These are phyloP conservation scores for Adrianichthys oophorus DNA, from an alignment of 2,797 vertebrate species.

Conservation along the genomic window DNA sequence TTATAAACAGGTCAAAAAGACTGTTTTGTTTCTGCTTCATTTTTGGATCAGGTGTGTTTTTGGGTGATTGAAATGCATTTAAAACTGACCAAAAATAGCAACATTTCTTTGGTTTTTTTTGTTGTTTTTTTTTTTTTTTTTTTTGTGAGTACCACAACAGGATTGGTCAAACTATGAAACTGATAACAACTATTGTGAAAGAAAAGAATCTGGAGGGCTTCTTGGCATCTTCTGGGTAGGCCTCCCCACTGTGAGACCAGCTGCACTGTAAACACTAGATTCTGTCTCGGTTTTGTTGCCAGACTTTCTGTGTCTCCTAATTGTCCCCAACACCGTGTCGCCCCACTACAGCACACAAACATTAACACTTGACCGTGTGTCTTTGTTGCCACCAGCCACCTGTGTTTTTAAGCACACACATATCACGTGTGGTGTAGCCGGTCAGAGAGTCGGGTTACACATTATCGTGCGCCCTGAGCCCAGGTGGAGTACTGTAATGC, in stretches of 20 bases:
- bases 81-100: too few species aligned
- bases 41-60: too few species aligned
- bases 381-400: slow-evolving; percentile 24
- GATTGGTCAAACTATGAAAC: too few species aligned
- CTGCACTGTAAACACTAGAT: slow-evolving; percentile 34
- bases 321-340: slow-evolving; percentile 31
- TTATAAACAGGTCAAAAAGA: too few species aligned
- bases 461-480: slow-evolving; percentile 44
- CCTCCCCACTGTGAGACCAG: slow-evolving; percentile 24
- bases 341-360: slow-evolving; percentile 7
- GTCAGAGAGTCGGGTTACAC: slow-evolving; percentile 65
- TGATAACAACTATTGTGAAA: too few species aligned
- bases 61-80: too few species aligned
- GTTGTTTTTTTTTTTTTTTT: too few species aligned
- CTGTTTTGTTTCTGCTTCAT: too few species aligned
- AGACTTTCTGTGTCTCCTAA: slow-evolving; percentile 50
- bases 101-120: too few species aligned
- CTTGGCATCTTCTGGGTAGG: slow-evolving; percentile 19
- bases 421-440: slow-evolving; percentile 24
- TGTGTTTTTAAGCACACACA: slow-evolving; percentile 29
- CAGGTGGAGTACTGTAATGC: slow-evolving; percentile 54
- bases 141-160: too few species aligned
- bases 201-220: slow-evolving; percentile 10
- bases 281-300: slow-evolving; percentile 58
- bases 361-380: slow-evolving; percentile 32